Base-by-base conservation (phyloP, 2,888 invertebrate species). In the Lucinisca nassula region DNA sequence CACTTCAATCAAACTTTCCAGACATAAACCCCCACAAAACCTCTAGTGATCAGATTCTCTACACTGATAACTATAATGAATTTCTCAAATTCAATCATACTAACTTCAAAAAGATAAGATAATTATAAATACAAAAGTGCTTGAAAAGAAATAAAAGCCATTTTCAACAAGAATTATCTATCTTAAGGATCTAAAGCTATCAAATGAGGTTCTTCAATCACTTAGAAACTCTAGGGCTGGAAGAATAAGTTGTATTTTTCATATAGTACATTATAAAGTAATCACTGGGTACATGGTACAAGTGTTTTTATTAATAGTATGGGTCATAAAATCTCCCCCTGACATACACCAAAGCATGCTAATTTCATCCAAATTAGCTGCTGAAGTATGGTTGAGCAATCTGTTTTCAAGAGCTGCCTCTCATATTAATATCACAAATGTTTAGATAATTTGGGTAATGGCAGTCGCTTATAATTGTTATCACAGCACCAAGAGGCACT, bases 401-500 rank as follows among this genome's bases (percentile, higher is more conserved):
- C 30, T 61, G 61, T 30, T 61, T 27, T 30, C 24, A 61, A 30
- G 30, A 10, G 24, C 61, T 61, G n/a, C 6, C 27, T 61, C 61
- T 61, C 30, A 30, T 61, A 61, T 61, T 61, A 61, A 61, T 61
- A 10, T 61, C 24, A 4, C 61, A 61, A 61, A 61, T 61, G 61
- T 61, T 61, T 61, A 61, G 61, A 61, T 61, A 61, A 61, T 61
- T 61, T 61, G 61, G 61, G 61, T 61, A 61, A 61, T 27, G 61
- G 61, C 61, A 61, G 61, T 61, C 51, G n/a, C 51, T 51, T 51
- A 51, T 61, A 61, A 61, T 61, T 30, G 24, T 61, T 30, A 61
- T 24, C n/a, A 27, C 61, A 61, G 61, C 2, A 24, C n/a, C 61
- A 61, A 27, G 61, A 61, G 61, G 61, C 61, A 61, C 61, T 61